Percentiles rank a stretch among this genome's conserved stretches.
phyloP scores from a whole-genome alignment of 2,113 vertebrate species.

The Carollia perspicillata region DNA sequence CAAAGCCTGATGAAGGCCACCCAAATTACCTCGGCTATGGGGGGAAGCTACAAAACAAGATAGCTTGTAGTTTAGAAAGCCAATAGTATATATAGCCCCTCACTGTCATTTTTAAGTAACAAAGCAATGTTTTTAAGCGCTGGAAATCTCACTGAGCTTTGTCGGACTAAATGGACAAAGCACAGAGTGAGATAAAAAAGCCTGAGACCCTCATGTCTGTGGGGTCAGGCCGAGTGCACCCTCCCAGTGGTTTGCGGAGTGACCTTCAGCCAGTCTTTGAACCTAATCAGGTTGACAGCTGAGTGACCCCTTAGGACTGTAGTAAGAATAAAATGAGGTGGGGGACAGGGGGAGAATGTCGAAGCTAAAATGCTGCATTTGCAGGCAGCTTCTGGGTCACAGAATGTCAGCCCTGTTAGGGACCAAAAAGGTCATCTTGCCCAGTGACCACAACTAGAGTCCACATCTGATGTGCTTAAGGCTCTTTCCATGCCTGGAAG shows the following conservation, averaged over 20 bases:
- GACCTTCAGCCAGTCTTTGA: background rate
- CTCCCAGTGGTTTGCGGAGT: background rate
- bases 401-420: background rate
- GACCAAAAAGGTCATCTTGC: background rate
- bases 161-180: background rate
- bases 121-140: slow-evolving; percentile 6
- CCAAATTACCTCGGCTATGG: background rate
- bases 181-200: background rate
- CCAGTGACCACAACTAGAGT: background rate
- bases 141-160: slow-evolving; percentile 34
- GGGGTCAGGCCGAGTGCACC: background rate
- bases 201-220: background rate
- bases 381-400: background rate
- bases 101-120: background rate
- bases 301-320: background rate
- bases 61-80: background rate
- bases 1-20: background rate
- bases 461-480: background rate
- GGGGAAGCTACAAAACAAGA: slow-evolving; percentile 45
- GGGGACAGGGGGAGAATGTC: background rate
- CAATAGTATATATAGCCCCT: background rate
- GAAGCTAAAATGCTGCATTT: background rate
- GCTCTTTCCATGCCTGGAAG: background rate
- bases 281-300: background rate
- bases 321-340: background rate